phyloP scores from a whole-genome alignment of 2,113 vertebrate genomes.

The Lasiurus cinereus region DNA sequence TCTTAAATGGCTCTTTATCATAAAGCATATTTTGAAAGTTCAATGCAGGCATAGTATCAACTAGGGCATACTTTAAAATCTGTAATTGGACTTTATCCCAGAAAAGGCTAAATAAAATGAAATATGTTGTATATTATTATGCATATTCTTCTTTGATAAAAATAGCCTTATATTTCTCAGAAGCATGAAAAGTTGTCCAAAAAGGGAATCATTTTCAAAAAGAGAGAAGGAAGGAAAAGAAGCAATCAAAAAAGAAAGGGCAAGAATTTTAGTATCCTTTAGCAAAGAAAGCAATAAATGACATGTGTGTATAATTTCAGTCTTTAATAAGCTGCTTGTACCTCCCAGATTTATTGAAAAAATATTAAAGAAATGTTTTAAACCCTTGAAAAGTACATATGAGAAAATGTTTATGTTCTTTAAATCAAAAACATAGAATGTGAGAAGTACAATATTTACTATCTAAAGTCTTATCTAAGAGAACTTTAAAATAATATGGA shows the following conservation, averaged over 20 bases:
- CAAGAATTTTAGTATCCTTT: conserved; percentile 76
- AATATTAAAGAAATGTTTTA: conserved; percentile 77
- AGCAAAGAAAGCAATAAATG: conserved; percentile 81
- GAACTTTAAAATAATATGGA: conserved; percentile 58
- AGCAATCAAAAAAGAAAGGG: conserved; percentile 83
- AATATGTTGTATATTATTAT: conserved; percentile 86
- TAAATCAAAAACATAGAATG: conserved; percentile 70
- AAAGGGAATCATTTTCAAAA: conserved; percentile 78
- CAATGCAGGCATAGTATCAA: conserved; percentile 75
- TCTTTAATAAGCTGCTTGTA: conserved; percentile 72
- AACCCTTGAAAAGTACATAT: conserved; percentile 62
- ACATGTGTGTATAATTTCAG: conserved; percentile 84
- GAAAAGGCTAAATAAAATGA: conserved; percentile 86
- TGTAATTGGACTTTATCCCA: conserved; percentile 85
- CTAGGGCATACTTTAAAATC: conserved; percentile 82
- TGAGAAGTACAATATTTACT: conserved; percentile 78
- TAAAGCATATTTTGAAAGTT: conserved; percentile 82
- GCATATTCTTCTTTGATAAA: conserved; percentile 85
- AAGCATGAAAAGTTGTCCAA: conserved; percentile 80
- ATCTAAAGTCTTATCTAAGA: conserved; percentile 57
- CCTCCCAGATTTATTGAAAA: conserved; percentile 72
- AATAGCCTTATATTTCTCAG: conserved; percentile 82
- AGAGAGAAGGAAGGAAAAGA: conserved; percentile 67
- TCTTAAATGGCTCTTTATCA: conserved; percentile 82
- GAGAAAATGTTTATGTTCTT: conserved; percentile 3